Conservation (phyloP, 2,888 invertebrate genomes). For the Pinctada fucata region DNA sequence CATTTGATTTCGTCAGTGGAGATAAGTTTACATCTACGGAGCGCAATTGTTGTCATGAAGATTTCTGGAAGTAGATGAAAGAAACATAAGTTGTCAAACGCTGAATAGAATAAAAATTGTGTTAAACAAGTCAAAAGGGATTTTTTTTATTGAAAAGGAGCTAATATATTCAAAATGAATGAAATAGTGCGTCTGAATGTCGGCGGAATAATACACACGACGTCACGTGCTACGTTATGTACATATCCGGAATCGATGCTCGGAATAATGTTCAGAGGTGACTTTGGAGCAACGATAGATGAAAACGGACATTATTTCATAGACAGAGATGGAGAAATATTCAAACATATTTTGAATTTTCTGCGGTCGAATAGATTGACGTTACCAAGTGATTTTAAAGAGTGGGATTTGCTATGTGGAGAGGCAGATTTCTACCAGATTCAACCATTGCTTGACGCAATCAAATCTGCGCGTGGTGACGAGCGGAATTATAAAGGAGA, state of each 20-base stretch:
- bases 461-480: conserved; percentile 50
- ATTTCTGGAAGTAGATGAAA: too few species aligned
- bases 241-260: conserved; percentile 76
- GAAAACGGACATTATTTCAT: conserved; percentile 71
- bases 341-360: conserved; percentile 73
- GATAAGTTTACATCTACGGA: too few species aligned
- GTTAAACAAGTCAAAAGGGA: too few species aligned
- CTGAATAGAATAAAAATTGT: too few species aligned
- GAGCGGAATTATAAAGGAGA: conserved; percentile 33
- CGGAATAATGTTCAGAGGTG: conserved; percentile 75
- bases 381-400: conserved; percentile 70
- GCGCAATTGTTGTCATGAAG: too few species aligned
- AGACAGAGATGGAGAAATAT: conserved; percentile 73
- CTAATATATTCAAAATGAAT: too few species aligned
- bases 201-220: conserved; percentile 71
- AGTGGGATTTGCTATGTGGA: conserved; percentile 67
- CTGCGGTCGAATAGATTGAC: conserved; percentile 70
- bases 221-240: conserved; percentile 70
- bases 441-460: conserved; percentile 67
- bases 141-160: too few species aligned
- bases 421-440: conserved; percentile 76
- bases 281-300: conserved; percentile 66
- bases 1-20: too few species aligned
- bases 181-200: conserved; percentile 70
- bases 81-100: too few species aligned